A percentile compares a stretch with the other conserved stretches of the same genome.
These are phyloP conservation scores for Microctonus aethiopoides DNA, from an alignment of 2,888 invertebrate species.

Conservation along the genomic window DNA sequence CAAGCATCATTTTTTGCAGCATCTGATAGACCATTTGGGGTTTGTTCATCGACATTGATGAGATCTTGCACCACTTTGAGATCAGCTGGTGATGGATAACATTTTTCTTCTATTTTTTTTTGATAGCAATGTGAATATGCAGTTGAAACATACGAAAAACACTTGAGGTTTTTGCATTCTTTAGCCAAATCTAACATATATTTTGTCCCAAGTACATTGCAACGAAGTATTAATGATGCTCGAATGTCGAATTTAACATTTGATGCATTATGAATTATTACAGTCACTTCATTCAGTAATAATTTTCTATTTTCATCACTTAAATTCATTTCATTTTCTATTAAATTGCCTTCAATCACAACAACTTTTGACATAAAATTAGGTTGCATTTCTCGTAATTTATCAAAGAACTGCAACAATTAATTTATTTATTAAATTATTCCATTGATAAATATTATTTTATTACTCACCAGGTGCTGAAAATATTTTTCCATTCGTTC, in stretches of 20 bases:
- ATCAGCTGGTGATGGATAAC: constrained; percentile 50
- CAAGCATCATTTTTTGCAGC: constrained; percentile 39
- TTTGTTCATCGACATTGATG: constrained; percentile 43
- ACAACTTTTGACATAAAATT: constrained; percentile 44
- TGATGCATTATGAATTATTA: constrained; percentile 54
- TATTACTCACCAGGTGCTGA: constrained; percentile 45
- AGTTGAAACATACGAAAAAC: constrained; percentile 52
- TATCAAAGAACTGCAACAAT: constrained; percentile 50
- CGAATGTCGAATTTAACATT: constrained; percentile 41
- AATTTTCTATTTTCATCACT: constrained; percentile 38
- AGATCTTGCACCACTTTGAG: constrained; percentile 49
- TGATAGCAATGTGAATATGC: constrained; percentile 50
- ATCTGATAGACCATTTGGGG: constrained; percentile 42
- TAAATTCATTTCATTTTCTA: constrained; percentile 43
- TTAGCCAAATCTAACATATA: constrained; percentile 50
- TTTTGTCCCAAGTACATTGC: constrained; percentile 51
- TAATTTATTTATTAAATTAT: constrained; percentile 17
- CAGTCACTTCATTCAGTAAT: constrained; percentile 42
- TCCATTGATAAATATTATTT: constrained; percentile 38
- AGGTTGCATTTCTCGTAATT: constrained; percentile 36
- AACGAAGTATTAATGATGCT: constrained; percentile 38
- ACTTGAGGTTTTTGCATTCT: constrained; percentile 45
- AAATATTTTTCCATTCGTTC: constrained; percentile 44
- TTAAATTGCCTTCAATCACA: constrained; percentile 47
- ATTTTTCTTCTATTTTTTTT: constrained; percentile 48